Base-by-base conservation (phyloP, 2,888 invertebrate genomes). In the Ornithoptera alexandrae region DNA sequence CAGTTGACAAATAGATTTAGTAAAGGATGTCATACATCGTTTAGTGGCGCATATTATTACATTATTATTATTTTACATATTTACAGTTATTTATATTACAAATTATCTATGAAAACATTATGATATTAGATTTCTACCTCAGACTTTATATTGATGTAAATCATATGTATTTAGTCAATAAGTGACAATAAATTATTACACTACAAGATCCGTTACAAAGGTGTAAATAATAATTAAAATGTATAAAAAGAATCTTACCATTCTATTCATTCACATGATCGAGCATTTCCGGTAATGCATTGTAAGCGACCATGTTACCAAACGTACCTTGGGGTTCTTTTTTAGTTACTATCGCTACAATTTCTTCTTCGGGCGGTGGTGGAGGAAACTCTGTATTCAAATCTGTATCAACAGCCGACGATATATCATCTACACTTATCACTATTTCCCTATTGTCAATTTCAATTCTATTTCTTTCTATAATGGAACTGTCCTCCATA, bases 271-370 rank as follows among this genome's bases (percentile, higher is more conserved):
- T 89, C 20, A 92, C 88, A 80, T 91, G 91, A 74, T 92, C 91
- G 59, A 92, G 78, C 89, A 92, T 92, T 85, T 93, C 93, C 67
- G 93, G 93, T 68, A 93, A 78, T 62, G 85, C 93, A 76, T 93
- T 93, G 76, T 93, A 93, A 62, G 93, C 93, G 22, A 93, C 93
- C 93, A 93, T 93, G 75, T 92, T 91, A 20, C 89, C 89, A 74
- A 92, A 91, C 71, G 85, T 77, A 65, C 78, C 86, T 82, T 91
- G 89, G 8, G 90, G 87, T 77, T 93, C 93, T 73, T 93, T 93
- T 73, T 93, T 93, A 22, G 93, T 93, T 57, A 93, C 88, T 67
- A 93, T 93, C 8, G 93, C 89, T 72, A 93, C 86, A 15, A 93
- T 93, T 80, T 93, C 93, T 74, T 93, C 93, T 76, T 93, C 92